These are phyloP conservation scores for Seira sanloemensis DNA, from an alignment of 2,888 invertebrate genomes.

Conservation along the genomic window DNA sequence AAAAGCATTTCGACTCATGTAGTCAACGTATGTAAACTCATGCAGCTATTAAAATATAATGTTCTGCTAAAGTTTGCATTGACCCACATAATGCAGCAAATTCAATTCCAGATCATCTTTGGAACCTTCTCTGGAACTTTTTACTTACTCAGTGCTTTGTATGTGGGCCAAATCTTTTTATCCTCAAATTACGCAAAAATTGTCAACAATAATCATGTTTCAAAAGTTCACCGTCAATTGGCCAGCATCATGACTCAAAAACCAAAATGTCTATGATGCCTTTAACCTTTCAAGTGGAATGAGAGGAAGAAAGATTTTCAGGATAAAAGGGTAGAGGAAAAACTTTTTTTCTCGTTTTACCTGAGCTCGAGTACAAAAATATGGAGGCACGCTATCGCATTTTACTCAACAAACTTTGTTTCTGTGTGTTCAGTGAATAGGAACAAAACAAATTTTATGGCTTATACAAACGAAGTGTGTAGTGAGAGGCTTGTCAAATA, in stretches of 20 bases:
- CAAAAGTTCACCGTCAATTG: slow-evolving; percentile 66
- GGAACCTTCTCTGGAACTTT: too few species aligned
- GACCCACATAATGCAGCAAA: too few species aligned
- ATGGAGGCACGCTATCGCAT: slow-evolving; percentile 23
- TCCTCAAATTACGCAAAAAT: too few species aligned
- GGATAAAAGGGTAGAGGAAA: not conserved
- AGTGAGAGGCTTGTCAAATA: not conserved
- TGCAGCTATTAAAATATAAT: too few species aligned
- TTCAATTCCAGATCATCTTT: too few species aligned
- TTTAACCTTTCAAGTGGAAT: slow-evolving; percentile 5
- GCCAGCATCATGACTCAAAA: slow-evolving; percentile 66
- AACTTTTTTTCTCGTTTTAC: too few species aligned
- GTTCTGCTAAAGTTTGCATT: too few species aligned
- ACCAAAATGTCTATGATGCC: slow-evolving; percentile 59
- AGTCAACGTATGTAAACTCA: too few species aligned
- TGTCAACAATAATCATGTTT: slow-evolving; percentile 48
- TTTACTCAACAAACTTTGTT: slow-evolving; percentile 23
- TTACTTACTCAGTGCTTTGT: too few species aligned
- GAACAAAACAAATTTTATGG: slow-evolving; percentile 5
- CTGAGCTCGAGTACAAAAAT: not conserved
- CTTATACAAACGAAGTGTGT: not conserved
- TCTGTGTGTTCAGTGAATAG: slow-evolving; percentile 45
- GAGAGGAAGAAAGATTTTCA: slow-evolving; percentile 22
- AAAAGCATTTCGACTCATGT: too few species aligned
- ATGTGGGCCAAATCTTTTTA: too few species aligned